Evolutionary conservation across 2,888 invertebrate species (phyloP), one percentile per base, ranked within the genome.

Genomic region (Lasioglossum lativentre): DNA sequence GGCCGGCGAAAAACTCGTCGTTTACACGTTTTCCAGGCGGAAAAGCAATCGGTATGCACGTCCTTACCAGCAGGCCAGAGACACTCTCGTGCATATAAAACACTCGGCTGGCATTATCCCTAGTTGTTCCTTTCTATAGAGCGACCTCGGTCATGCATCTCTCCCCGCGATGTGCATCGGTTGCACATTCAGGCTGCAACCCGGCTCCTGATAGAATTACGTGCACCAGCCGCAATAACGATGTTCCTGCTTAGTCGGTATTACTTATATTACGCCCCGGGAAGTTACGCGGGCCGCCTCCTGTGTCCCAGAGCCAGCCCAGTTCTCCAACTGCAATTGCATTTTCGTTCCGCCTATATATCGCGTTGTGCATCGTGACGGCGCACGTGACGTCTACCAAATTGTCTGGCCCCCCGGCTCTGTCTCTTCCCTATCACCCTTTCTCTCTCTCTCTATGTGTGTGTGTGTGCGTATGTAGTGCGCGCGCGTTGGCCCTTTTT

Each of bases 31-130:
- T 89, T 80, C 59, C 47, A 30, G 40, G 47, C 45, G 74, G 63
- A 1, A 30, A 68, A n/a, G 34, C 77, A 71, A 88, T 89, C 84
- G 75, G 89, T 88, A 90, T 89, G 90, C 89, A 27, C 70, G 70
- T 12, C 72, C 70, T 38, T 34, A 6, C 79, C 12, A 66, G n/a
- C 42, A 34, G 34, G 34, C 34, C 71, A 84, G 56, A 78, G 76
- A 72, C 80, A 72, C 82, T 23, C 38, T 47, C 77, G 77, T 74
- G 86, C 88, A 89, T 90, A 88, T 81, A 86, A 88, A 89, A 88
- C 70, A 75, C 45, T 66, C 23, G 42, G 12, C 66, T 71, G 40
- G 70, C 71, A 75, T 89, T 89, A 86, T 85, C 79, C 68, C 72
- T 14, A n/a, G 75, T 75, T 82, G 87, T 86, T 83, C 81, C 79